These are phyloP conservation scores for Agrilus biguttatus DNA, from an alignment of 2,888 invertebrate genomes.

Conservation along the genomic window DNA sequence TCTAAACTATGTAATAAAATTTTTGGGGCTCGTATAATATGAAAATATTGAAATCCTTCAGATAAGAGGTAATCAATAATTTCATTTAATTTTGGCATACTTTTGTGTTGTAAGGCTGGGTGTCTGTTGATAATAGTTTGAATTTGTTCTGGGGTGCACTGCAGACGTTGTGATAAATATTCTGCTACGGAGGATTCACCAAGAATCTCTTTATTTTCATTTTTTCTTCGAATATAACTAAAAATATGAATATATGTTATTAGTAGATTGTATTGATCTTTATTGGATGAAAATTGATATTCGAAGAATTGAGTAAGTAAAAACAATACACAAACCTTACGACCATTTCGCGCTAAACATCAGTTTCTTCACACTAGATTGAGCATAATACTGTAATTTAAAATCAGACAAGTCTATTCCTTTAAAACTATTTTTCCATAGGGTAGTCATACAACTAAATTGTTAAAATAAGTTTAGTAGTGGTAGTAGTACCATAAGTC, in stretches of 20 bases:
- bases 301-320: too few relatives aligned
- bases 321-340: too few relatives aligned
- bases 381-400: too few relatives aligned
- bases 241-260: neutral
- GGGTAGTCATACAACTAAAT: too few relatives aligned
- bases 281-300: too few relatives aligned
- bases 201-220: conserved; percentile 26
- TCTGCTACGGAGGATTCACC: conserved; percentile 26
- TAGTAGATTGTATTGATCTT: too few relatives aligned
- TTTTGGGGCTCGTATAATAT: conserved; percentile 29
- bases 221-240: conserved; percentile 26
- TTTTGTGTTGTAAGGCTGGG: conserved; percentile 28
- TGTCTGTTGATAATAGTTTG: conserved; percentile 23
- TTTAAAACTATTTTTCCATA: too few relatives aligned
- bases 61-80: conserved; percentile 29
- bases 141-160: conserved; percentile 22
- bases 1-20: conserved; percentile 30
- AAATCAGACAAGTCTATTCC: too few relatives aligned
- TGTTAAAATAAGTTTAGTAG: too few relatives aligned
- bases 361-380: too few relatives aligned
- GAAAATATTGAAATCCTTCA: conserved; percentile 27
- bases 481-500: too few relatives aligned
- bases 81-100: conserved; percentile 28
- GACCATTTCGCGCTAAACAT: too few relatives aligned
- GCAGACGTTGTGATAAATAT: conserved; percentile 28